Evolutionary conservation across 1,140 invertebrate genomes (phyloP).

Genomic region (Chrysopa pallens): DNA sequence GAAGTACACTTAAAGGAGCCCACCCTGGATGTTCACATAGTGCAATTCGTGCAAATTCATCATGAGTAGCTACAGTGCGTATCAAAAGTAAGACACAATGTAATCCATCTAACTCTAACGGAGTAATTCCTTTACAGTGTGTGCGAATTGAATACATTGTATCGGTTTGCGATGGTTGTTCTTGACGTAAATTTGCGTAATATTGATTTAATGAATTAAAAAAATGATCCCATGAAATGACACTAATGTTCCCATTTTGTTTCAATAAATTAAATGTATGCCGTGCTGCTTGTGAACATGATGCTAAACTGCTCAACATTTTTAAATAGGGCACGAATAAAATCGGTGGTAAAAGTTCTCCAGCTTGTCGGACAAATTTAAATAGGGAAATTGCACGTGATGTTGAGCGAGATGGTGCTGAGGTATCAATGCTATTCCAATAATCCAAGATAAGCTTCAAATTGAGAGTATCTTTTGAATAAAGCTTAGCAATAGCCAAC

Average conservation of each 20-base stretch:
- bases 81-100: constrained; percentile 64
- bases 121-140: constrained; percentile 50
- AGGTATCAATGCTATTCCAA: constrained; percentile 53
- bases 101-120: constrained; percentile 73
- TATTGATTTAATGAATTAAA: constrained; percentile 69
- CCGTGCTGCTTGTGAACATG: constrained; percentile 46
- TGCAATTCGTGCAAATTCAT: constrained; percentile 57
- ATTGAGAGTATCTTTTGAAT: constrained; percentile 51
- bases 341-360: constrained; percentile 68
- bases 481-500: constrained; percentile 57
- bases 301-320: constrained; percentile 69
- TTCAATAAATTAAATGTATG: constrained; percentile 79
- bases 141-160: constrained; percentile 40
- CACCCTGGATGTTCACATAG: constrained; percentile 76
- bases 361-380: constrained; percentile 78
- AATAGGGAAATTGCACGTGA: constrained; percentile 60
- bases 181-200: constrained; percentile 44
- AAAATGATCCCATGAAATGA: constrained; percentile 76
- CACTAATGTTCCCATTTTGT: constrained; percentile 35
- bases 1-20: constrained; percentile 57
- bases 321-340: constrained; percentile 75
- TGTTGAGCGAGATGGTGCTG: constrained; percentile 22
- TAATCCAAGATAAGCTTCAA: constrained; percentile 60
- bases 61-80: constrained; percentile 53
- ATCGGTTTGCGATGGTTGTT: constrained; percentile 38